Evolutionary conservation across 2,797 vertebrate species (phyloP), one percentile per base, ranked within the genome.

Genomic region (Dryobates pubescens): DNA sequence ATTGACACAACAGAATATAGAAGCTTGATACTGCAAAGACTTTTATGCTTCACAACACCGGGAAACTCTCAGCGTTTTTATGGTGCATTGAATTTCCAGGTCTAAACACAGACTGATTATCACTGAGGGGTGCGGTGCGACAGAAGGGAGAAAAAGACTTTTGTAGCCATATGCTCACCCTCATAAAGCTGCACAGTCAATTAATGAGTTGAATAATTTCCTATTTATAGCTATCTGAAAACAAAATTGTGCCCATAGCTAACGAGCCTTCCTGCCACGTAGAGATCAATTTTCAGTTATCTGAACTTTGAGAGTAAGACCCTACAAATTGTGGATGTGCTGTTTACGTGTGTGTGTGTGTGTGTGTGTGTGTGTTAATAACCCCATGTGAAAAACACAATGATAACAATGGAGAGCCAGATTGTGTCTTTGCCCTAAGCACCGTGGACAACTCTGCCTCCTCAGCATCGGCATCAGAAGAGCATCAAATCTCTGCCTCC

Each of bases 31-130:
- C 16, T 63, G 32, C 63, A 20, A 75, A 79, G 53, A 81, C 43
- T 74, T 95, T 93, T 91, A 88, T 73, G 91, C 86, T 86, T 88
- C 91, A 89, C 24, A 76, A 84, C 4, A 1, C 74, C 59, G 82
- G 64, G 76, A 81, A 67, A 86, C 67, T 93, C 43, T 88, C 57
- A 67, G 61, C 54, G 34, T 70, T 96, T 89, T 93, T 86, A 95
- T 79, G 89, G 88, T 92, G 88, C 86, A 79, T 88, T 94, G 89
- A 84, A 89, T 92, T 96, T 90, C 76, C 87, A 92, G 90, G 89
- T 92, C 78, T 93, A 87, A 89, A 87, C 51, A 92, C 67, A 93
- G 91, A 77, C 73, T 76, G 92, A 91, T 84, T 84, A 75, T 53
- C 63, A 78, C 13, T 8, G 12, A 20, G 10, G 32, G 19, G 15